These are phyloP conservation scores for Okapia johnstoni DNA, from an alignment of 2,113 vertebrate genomes.

Conservation along the genomic window DNA sequence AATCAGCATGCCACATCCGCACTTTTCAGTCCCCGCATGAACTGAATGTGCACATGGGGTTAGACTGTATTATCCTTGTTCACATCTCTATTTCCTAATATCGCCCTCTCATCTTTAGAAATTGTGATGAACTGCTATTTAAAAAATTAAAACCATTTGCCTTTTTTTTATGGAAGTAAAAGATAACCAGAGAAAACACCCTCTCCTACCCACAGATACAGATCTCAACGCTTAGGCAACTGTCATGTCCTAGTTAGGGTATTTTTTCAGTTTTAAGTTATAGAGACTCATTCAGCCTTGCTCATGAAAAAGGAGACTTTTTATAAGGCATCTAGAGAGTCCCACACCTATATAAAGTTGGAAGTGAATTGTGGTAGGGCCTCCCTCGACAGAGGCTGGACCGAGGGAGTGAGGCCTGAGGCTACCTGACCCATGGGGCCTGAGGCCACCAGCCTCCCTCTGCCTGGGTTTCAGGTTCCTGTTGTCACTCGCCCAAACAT, in stretches of 20 bases:
- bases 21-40: not conserved
- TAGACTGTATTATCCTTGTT: not conserved
- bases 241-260: not conserved
- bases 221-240: not conserved
- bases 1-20: not conserved
- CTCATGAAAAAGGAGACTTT: not conserved
- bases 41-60: not conserved
- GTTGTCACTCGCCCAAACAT: not conserved
- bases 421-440: accelerated
- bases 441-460: not conserved
- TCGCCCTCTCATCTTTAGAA: not conserved
- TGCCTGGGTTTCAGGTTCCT: not conserved
- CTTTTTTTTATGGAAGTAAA: not conserved
- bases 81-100: not conserved
- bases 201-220: not conserved
- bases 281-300: not conserved
- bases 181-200: not conserved
- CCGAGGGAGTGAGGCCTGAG: not conserved
- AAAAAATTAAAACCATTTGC: not conserved
- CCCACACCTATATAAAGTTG: accelerated
- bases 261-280: not conserved
- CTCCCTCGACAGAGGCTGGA: not conserved
- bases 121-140: not conserved
- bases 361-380: not conserved
- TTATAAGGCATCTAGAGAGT: not conserved